Evolutionary conservation across 2,797 vertebrate genomes (phyloP), one percentile per base, ranked within the genome.

Genomic region (Crypturellus tataupa): DNA sequence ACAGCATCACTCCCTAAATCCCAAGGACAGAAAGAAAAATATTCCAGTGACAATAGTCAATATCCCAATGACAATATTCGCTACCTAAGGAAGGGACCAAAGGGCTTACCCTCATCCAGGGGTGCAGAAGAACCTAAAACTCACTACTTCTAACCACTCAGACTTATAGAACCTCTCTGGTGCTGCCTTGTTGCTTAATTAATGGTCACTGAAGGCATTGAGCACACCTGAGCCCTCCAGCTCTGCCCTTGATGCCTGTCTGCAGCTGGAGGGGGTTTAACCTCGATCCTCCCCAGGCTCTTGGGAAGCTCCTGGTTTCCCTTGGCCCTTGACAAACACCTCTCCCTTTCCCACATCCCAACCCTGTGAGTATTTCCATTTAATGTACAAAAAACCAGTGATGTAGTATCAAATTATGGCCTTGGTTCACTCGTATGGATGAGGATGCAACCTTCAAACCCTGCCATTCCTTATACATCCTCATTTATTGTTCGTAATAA

Each of bases 391-490:
- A n/a, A n/a, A 55, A 24, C 83, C 58, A 31, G 42, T 51, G 82
- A 29, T 14, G 55, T n/a, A 65, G 58, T 17, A 68, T 68, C 42
- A 80, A 75, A 40, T 65, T 39, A 78, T 1, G 12, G 85, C 73
- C 67, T 72, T 29, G 80, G 75, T 59, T 91, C 2, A 0, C 40
- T 59, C 44, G 49, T 24, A 27, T 0, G 1, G 53, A 64, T 64
- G 6, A 72, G 67, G 88, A 94, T 84, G 59, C 84, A 87, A 60
- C 64, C 82, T 94, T 47, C 86, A 90, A 93, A 81, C 6, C 70
- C 86, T 35, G 69, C 46, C 0, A 4, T n/a, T 87, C 82, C 10
- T 78, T 44, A 7, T 19, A 56, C 59, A 21, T 80, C 81, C 87
- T 56, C 5, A 0, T 56, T 56, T n/a, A 19, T 6, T 46, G 55